phyloP scores from a whole-genome alignment of 2,797 vertebrate species.

The Tangara arthus region DNA sequence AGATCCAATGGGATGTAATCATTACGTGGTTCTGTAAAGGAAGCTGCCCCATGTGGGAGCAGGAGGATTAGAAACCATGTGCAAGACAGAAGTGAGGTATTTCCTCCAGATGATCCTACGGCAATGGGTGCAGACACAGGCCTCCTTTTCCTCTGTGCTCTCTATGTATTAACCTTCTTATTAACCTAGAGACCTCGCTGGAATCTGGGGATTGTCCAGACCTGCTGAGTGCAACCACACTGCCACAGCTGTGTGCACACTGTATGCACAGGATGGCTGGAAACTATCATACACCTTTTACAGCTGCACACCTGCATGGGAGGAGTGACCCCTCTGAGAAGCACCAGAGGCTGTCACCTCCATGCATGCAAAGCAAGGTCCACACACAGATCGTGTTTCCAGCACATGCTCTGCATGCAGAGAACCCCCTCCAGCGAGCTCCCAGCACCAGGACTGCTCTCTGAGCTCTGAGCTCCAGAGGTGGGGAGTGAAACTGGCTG shows the following conservation, averaged over 20 bases:
- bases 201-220: neutral
- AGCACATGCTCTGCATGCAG: rapidly evolving
- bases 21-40: neutral
- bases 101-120: neutral
- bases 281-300: neutral
- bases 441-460: neutral
- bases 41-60: neutral
- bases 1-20: neutral
- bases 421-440: rapidly evolving
- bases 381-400: neutral
- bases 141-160: neutral
- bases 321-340: neutral
- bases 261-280: neutral
- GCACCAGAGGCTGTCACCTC: neutral
- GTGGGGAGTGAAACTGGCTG: neutral
- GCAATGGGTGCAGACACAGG: neutral
- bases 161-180: neutral
- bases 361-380: neutral
- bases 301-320: neutral
- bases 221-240: neutral
- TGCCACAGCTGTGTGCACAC: neutral
- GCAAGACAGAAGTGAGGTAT: neutral
- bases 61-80: neutral
- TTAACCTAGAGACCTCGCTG: neutral
- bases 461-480: neutral